Evolutionary conservation across 1,140 invertebrate genomes (phyloP).

Genomic region (Solenopsis fugax): DNA sequence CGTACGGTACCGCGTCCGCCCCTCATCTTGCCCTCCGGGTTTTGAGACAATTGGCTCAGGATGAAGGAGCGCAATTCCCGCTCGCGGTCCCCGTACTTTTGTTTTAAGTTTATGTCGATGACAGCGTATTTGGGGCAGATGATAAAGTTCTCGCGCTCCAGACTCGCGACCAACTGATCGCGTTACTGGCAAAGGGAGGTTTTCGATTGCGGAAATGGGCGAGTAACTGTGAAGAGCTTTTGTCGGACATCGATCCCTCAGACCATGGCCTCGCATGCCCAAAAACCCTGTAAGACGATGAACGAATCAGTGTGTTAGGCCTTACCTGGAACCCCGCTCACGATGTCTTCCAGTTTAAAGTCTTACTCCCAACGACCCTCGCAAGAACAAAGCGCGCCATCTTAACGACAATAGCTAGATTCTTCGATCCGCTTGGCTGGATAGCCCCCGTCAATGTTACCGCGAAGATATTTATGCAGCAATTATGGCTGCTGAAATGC

Average conservation of each 20-base stretch:
- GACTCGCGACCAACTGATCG: not conserved
- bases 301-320: not conserved
- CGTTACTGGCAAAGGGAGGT: not conserved
- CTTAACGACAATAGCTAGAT: too few species aligned
- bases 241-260: not conserved
- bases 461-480: too few species aligned
- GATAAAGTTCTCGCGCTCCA: not conserved
- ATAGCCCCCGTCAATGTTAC: too few species aligned
- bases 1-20: not conserved
- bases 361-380: fast-evolving
- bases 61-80: not conserved
- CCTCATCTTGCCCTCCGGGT: not conserved
- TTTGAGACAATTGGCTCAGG: not conserved
- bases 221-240: not conserved
- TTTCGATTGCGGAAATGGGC: not conserved
- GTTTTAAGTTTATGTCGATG: not conserved
- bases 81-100: not conserved
- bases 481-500: too few species aligned
- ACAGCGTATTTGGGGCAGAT: not conserved
- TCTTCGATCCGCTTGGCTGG: too few species aligned
- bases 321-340: not conserved
- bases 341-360: not conserved
- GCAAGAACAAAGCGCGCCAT: not conserved
- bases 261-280: not conserved
- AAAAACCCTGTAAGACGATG: not conserved